phyloP scores from a whole-genome alignment of 2,113 vertebrate genomes.

The Tachycineta bicolor region DNA sequence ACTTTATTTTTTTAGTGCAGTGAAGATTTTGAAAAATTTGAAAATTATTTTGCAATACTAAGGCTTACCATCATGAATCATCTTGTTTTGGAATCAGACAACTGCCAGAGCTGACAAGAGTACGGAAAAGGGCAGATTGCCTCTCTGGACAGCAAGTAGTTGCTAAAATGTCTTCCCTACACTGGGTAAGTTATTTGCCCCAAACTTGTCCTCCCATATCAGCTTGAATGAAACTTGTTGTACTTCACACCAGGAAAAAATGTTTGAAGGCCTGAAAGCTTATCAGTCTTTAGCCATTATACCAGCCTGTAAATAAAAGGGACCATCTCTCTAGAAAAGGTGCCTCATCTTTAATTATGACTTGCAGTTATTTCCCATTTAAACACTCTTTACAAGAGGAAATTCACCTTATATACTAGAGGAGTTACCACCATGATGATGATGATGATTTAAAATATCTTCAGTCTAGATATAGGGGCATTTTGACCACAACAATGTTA shows the following conservation, averaged over 20 bases:
- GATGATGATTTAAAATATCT: background rate
- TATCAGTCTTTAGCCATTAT: background rate
- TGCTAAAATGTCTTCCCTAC: background rate
- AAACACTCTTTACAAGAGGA: background rate
- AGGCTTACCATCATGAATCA: background rate
- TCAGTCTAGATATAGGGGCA: background rate
- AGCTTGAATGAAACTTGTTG: background rate
- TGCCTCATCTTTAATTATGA: background rate
- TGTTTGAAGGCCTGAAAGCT: background rate
- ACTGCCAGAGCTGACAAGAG: background rate
- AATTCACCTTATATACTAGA: background rate
- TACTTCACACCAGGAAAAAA: background rate
- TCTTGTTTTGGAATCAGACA: background rate
- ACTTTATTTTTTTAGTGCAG: background rate
- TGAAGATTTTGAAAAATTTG: background rate
- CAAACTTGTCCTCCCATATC: background rate
- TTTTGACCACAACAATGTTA: background rate
- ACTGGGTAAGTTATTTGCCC: background rate
- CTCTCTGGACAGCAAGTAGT: background rate
- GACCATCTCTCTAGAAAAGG: background rate
- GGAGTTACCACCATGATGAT: background rate
- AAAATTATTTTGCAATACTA: background rate
- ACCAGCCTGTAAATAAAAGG: background rate
- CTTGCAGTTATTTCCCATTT: background rate
- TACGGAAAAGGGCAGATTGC: background rate